Evolutionary conservation across 1,140 invertebrate genomes (phyloP), one percentile per base, ranked within the genome.

Genomic region (Anoplolepis gracilipes): DNA sequence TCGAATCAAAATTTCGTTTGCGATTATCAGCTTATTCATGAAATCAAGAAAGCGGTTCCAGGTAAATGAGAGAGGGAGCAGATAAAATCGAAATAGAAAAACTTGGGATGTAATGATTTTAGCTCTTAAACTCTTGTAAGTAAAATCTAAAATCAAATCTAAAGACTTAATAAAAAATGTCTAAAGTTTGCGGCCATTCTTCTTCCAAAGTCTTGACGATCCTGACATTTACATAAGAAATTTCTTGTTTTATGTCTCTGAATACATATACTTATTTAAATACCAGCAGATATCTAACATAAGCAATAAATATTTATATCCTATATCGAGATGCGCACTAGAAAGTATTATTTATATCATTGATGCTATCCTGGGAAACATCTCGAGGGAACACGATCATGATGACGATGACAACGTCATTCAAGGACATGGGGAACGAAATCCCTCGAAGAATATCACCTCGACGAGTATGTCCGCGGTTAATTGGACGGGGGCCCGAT

Each of bases 391-490:
- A 36, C 30, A 36, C 62, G 67, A 79, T 57, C 33, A 59, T 19
- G 65, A 81, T 42, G 67, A 81, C 25, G 65, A 81, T 28, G 49
- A 69, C 67, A 57, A 82, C 53, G 53, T 82, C 53, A 13, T 46
- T 82, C 67, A 46, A 82, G 78, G 78, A 82, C 53, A 30, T 67
- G 78, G n/a, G 53, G 69, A 82, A 72, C 39, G 78, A 73, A 82
- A 82, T 82, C 78, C 78, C 13, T 73, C 53, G 78, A 59, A 82
- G 55, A 82, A 82, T 72, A 82, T 82, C 78, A 72, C 53, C 67
- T 46, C 78, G 78, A 81, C 49, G 78, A 72, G 53, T 72, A 72
- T 81, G 78, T 81, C 67, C 67, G 78, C 53, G 53, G 39, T 82
- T 82, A 82, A 82, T 82, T 82, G 76, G 76, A 67, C 57, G 61